Percentiles rank a stretch among this genome's conserved stretches.
These are phyloP conservation scores for Erebia aethiops DNA, from an alignment of 2,888 invertebrate species.

Conservation along the genomic window DNA sequence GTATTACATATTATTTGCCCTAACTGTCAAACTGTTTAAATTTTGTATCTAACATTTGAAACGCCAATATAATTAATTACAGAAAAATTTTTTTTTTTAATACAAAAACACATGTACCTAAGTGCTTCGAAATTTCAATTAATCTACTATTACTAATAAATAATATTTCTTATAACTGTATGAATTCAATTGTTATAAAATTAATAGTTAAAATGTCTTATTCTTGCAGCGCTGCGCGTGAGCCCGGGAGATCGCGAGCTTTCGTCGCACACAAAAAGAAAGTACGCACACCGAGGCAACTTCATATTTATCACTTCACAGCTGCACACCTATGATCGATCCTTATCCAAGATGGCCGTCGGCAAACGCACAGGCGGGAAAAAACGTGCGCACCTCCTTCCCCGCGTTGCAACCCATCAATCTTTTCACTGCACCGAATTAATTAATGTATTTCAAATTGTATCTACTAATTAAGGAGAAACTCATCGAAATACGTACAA, in stretches of 20 bases:
- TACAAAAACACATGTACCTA: no score
- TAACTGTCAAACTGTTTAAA: neutral
- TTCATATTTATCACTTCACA: conserved; percentile 76
- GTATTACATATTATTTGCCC: neutral
- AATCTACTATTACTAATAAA: no score
- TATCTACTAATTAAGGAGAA: conserved; percentile 30
- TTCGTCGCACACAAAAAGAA: conserved; percentile 51
- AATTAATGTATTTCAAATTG: conserved; percentile 24
- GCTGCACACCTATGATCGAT: conserved; percentile 81
- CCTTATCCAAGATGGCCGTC: conserved; percentile 79
- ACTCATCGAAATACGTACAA: conserved; percentile 42
- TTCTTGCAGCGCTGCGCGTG: conserved; percentile 27
- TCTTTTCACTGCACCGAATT: conserved; percentile 45
- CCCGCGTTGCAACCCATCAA: conserved; percentile 61
- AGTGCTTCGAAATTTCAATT: no score
- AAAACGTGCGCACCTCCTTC: conserved; percentile 71
- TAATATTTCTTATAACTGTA: no score
- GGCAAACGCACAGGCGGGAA: conserved; percentile 72
- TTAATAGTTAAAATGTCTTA: conserved; percentile 13
- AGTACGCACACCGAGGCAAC: conserved; percentile 54
- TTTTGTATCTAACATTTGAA: neutral
- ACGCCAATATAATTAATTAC: no score
- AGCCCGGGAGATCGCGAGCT: conserved; percentile 29
- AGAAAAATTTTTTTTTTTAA: no score
- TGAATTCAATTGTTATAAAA: neutral